Conservation (phyloP, 2,888 invertebrate species). For the Branchipolynoe longqiensis region DNA sequence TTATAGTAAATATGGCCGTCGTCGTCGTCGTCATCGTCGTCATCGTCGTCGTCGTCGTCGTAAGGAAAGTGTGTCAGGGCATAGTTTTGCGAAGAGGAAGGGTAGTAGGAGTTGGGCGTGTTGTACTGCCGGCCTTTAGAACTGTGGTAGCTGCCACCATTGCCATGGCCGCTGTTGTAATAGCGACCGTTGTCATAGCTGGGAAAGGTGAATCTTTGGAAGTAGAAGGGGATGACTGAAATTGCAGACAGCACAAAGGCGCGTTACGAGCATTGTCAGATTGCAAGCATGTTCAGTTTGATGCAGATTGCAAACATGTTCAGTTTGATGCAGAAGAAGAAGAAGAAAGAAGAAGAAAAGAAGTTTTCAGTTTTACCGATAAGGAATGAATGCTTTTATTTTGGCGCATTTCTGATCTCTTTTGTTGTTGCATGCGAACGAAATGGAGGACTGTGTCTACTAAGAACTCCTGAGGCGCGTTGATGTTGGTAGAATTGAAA, state of each 20-base stretch:
- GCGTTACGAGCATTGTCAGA: neutral
- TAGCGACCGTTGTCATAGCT: conserved; percentile 12
- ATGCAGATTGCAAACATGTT: too few relatives aligned
- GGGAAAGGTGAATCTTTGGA: conserved; percentile 17
- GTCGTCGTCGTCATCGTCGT: neutral
- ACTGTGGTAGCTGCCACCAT: too few relatives aligned
- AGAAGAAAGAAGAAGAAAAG: too few relatives aligned
- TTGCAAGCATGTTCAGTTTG: conserved; percentile 15
- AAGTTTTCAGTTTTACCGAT: too few relatives aligned
- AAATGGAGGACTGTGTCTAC: too few relatives aligned
- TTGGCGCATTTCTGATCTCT: too few relatives aligned
- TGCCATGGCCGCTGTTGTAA: neutral
- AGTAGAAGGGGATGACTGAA: conserved; percentile 48
- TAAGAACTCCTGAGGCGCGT: too few relatives aligned
- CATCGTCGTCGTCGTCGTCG: neutral
- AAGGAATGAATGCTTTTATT: too few relatives aligned
- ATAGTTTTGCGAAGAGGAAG: conserved; percentile 28
- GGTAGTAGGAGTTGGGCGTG: neutral
- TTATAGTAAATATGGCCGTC: neutral
- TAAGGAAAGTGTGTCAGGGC: conserved; percentile 8
- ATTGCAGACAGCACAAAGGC: conserved; percentile 31
- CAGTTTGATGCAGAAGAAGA: too few relatives aligned
- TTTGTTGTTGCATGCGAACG: too few relatives aligned
- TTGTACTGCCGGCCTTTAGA: conserved; percentile 1
- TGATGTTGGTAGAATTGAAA: too few relatives aligned